These are phyloP conservation scores for Trissolcus japonicus DNA, from an alignment of 2,888 invertebrate genomes.

Conservation along the genomic window DNA sequence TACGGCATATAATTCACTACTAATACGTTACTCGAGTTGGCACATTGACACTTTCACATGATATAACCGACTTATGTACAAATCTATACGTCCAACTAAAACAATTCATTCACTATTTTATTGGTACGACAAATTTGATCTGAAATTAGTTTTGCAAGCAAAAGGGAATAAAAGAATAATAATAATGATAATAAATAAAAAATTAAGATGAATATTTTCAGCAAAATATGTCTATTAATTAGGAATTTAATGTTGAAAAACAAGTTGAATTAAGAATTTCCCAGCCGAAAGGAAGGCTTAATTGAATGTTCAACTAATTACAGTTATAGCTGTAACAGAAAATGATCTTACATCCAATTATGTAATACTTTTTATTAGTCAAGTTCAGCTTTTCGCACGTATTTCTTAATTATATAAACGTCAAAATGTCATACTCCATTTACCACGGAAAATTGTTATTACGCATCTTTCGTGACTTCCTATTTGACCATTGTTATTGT, in stretches of 20 bases:
- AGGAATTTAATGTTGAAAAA: not conserved
- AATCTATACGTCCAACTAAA: not conserved
- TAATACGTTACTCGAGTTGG: slow-evolving; percentile 11
- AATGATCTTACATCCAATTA: not conserved
- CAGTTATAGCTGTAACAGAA: too few relatives aligned
- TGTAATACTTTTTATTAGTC: slow-evolving; percentile 6
- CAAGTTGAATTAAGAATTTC: not conserved
- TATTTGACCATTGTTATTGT: slow-evolving; percentile 8
- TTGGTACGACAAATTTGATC: not conserved
- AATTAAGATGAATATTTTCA: not conserved
- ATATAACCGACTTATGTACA: not conserved
- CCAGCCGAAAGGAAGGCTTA: not conserved
- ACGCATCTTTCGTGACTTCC: slow-evolving; percentile 23
- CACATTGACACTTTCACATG: slow-evolving; percentile 24
- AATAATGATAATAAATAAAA: too few relatives aligned
- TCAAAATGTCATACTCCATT: slow-evolving; percentile 34
- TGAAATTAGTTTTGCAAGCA: not conserved
- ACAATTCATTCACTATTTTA: slow-evolving; percentile 13
- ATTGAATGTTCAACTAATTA: not conserved
- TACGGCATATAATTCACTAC: slow-evolving; percentile 10
- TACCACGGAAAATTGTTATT: slow-evolving; percentile 30
- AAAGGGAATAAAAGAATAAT: not conserved
- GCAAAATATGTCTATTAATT: not conserved
- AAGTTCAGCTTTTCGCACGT: slow-evolving; percentile 13
- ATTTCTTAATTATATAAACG: slow-evolving; percentile 23